Evolutionary conservation across 2,888 invertebrate genomes (phyloP), one percentile per base, ranked within the genome.

Genomic region (Heteromurus nitidus): DNA sequence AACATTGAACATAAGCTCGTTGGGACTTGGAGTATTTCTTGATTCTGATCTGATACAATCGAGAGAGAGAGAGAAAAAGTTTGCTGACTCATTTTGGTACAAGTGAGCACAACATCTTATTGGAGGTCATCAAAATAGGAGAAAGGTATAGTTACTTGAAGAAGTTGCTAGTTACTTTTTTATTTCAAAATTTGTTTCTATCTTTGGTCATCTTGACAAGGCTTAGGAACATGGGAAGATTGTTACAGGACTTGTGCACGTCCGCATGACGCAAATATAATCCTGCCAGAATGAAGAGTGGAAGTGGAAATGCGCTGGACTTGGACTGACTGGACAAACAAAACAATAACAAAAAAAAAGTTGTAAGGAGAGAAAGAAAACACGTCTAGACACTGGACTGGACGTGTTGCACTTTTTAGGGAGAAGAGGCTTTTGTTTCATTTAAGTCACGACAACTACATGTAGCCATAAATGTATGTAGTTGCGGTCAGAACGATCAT

Each of bases 201-300:
- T 72, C 72, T 72, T 72, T 72, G 72, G 72, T 44, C 60, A 72
- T 72, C 72, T 72, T 72, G 72, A 72, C 72, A 60, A 20, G 44
- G 28, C 30, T n/a, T n/a, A 20, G 55, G 30, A 31, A 53, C 47
- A 36, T 50, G 30, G 47, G 11, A 47, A 16, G 47, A 3, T n/a
- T n/a, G 13, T 13, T 36, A 36, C 3, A 53, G 24, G 5, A 53
- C 24, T 22, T 22, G 24, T 53, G 13, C 2, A 16, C 18, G 7
- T 31, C 30, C 24, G 13, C 3, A 30, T 50, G 7, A 72, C 62
- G 72, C 72, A 72, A 72, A 72, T n/a, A n/a, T 72, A 72, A 60
- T 72, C 47, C 20, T 58, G n/a, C 26, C 26, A 31, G 47, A 58
- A 70, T 18, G 18, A 68, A 55, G n/a, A n/a, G n/a, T n/a, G n/a